Evolutionary conservation across 2,888 invertebrate species (phyloP), one percentile per base, ranked within the genome.

Genomic region (Rotaria macrura): DNA sequence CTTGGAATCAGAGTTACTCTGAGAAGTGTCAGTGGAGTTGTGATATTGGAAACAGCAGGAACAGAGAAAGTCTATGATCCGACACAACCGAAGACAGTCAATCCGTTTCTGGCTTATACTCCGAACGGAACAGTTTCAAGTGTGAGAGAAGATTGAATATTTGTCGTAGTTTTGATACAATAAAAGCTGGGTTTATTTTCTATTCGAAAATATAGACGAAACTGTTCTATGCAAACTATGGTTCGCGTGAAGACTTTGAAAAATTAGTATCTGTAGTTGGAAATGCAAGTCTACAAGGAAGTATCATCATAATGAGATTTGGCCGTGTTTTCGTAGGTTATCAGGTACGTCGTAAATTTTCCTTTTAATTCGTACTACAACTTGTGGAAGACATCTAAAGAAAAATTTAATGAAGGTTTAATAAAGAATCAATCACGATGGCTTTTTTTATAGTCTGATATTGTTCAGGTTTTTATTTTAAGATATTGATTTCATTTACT

Each of bases 41-140:
- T 43, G 0, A 40, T 25, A 9, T 14, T 79, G 25, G 20, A 79
- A 79, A 79, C 79, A 12, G n/a, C 6, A 20, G 79, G 79, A 12
- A 25, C 10, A 14, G 79, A 79, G 43, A 14, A 43, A 4, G n/a
- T 79, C 14, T 79, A 79, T 43, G 79, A 79, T 25, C 1, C 25
- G 12, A 25, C 23, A 14, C 79, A 43, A 43, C 23, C 12, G 10
- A 7, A 40, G n/a, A 79, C 79, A 25, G 79, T 79, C 1, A 86
- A 86, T 29, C 84, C 86, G 57, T 86, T 86, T 84, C 57, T 86
- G 9, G 86, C 86, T 38, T 86, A 86, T 65, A 72, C 86, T 17
- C 74, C 74, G 29, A 83, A 55, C 38, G 86, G 86, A 25, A 79
- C 84, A 7, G 74, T 79, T 23, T 43, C 84, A 25, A 74, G 84